Evolutionary conservation across 2,797 vertebrate genomes (phyloP).

Genomic region (Scarus forsteni): DNA sequence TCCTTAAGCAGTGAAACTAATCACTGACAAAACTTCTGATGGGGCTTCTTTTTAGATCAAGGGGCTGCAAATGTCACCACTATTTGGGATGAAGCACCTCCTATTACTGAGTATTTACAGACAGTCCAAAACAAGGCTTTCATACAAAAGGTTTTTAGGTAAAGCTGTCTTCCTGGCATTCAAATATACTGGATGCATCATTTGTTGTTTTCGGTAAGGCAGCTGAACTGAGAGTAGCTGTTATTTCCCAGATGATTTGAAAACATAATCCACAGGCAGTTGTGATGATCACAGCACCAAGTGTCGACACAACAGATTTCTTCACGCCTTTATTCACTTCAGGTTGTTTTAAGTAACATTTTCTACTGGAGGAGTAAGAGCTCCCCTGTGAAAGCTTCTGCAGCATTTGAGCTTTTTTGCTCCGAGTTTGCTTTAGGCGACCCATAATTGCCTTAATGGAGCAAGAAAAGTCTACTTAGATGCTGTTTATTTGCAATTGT

Average conservation of each 20-base stretch:
- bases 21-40: too few relatives aligned
- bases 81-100: too few relatives aligned
- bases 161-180: conserved; percentile 8
- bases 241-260: conserved; percentile 49
- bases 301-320: conserved; percentile 35
- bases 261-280: conserved; percentile 32
- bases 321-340: conserved; percentile 33
- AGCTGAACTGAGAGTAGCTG: conserved; percentile 20
- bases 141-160: background rate
- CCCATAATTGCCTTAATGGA: conserved; percentile 33
- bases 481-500: conserved; percentile 26
- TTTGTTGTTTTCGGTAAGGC: conserved; percentile 37
- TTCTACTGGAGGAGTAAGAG: conserved; percentile 14
- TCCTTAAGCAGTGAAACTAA: too few relatives aligned
- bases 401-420: conserved; percentile 34
- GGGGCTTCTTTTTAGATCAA: too few relatives aligned
- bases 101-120: too few relatives aligned
- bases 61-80: too few relatives aligned
- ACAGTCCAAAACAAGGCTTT: too few relatives aligned
- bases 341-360: conserved; percentile 47
- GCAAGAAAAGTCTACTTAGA: conserved; percentile 17
- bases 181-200: conserved; percentile 16
- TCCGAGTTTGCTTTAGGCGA: conserved; percentile 23
- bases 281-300: conserved; percentile 31
- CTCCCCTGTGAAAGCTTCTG: conserved; percentile 37